Conservation (phyloP, 2,113 vertebrate genomes). For the Gnathonemus longibarbis region DNA sequence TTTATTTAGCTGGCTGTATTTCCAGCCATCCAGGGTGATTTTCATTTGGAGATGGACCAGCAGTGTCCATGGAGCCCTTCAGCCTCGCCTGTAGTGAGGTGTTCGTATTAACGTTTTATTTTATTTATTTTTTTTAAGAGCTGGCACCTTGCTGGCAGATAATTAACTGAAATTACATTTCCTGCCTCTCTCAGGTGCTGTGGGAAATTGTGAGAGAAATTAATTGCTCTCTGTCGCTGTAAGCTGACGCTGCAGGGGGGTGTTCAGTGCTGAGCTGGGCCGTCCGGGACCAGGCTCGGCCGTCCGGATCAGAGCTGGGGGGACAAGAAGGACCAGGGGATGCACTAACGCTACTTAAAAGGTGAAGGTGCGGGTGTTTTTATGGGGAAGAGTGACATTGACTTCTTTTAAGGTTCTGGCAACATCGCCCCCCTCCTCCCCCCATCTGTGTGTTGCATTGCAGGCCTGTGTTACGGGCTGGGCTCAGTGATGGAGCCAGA, state of each 20-base stretch:
- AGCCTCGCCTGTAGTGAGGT: not conserved
- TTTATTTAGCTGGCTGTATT: conserved; percentile 10
- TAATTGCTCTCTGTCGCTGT: not conserved
- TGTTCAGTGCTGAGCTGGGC: not conserved
- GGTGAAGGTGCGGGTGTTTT: not conserved
- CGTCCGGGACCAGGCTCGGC: not conserved
- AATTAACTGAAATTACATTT: conserved; percentile 61
- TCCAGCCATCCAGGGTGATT: conserved; percentile 7
- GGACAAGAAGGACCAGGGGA: not conserved
- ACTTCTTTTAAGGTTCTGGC: not conserved
- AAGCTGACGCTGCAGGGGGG: not conserved
- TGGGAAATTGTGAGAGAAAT: conserved; percentile 6
- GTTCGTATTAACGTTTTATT: not conserved
- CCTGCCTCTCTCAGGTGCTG: conserved; percentile 38
- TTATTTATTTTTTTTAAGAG: conserved; percentile 21
- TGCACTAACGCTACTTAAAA: not conserved
- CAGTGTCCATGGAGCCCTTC: not conserved
- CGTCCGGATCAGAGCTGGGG: not conserved
- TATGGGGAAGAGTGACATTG: not conserved
- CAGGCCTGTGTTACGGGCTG: not conserved
- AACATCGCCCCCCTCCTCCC: not conserved
- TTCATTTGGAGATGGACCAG: conserved; percentile 1
- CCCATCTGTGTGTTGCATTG: not conserved
- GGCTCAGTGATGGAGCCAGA: not conserved
- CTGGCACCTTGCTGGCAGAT: conserved; percentile 54